Evolutionary conservation across 2,888 invertebrate species (phyloP).

Genomic region (Catocala sponsa): DNA sequence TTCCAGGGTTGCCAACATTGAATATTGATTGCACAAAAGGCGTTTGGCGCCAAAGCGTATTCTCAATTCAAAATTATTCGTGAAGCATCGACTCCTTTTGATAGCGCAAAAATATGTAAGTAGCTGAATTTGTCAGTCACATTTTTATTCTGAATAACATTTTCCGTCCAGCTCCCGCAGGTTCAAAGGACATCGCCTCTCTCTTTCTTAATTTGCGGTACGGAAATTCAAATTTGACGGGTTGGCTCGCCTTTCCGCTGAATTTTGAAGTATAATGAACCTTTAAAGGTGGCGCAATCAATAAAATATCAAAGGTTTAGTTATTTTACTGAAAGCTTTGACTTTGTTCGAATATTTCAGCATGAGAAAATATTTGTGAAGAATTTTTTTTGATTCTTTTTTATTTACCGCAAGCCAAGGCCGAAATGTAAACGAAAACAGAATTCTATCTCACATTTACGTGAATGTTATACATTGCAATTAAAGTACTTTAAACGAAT

Average conservation of each 20-base stretch:
- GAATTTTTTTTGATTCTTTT: background rate
- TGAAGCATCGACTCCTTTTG: constrained; percentile 83
- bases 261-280: constrained; percentile 84
- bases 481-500: too few relatives aligned
- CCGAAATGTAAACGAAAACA: background rate
- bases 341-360: constrained; percentile 26
- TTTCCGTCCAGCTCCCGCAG: constrained; percentile 58
- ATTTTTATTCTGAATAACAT: constrained; percentile 75
- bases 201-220: constrained; percentile 70
- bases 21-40: constrained; percentile 89
- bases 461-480: too few relatives aligned
- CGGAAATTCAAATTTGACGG: constrained; percentile 86
- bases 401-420: background rate
- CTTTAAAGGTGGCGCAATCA: constrained; percentile 84
- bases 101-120: constrained; percentile 87
- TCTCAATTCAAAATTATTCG: constrained; percentile 87
- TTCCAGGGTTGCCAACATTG: constrained; percentile 81
- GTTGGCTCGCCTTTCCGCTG: constrained; percentile 85
- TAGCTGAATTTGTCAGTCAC: constrained; percentile 82
- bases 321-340: constrained; percentile 52
- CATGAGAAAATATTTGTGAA: constrained; percentile 13
- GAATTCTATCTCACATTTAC: too few relatives aligned
- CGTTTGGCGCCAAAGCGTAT: constrained; percentile 85
- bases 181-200: constrained; percentile 40
- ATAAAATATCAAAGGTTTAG: constrained; percentile 73